These are phyloP conservation scores for Semotilus atromaculatus DNA, from an alignment of 2,797 vertebrate species.

Conservation along the genomic window DNA sequence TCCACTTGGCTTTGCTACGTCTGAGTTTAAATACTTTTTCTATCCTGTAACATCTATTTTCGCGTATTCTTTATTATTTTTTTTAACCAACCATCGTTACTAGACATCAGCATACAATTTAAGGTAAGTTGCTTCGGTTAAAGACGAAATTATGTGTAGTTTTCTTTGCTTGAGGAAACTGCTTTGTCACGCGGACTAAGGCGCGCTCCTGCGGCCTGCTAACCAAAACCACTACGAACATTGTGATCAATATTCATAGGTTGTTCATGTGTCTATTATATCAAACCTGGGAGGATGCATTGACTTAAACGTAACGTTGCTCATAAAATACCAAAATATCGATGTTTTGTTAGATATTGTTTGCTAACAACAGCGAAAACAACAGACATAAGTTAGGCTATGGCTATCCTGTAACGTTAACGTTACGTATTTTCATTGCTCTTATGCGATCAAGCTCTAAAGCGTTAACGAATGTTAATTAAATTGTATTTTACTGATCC, in stretches of 20 bases:
- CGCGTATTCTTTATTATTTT: background rate
- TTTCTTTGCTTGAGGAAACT: background rate
- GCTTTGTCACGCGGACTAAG: conserved; percentile 10
- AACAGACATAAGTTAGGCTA: background rate
- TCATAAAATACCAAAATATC: accelerated
- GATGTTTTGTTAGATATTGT: background rate
- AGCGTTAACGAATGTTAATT: background rate
- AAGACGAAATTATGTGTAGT: background rate
- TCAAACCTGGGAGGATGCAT: no score
- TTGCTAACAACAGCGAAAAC: background rate
- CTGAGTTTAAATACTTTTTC: background rate
- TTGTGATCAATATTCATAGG: background rate
- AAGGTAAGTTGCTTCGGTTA: background rate
- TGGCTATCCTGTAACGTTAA: background rate
- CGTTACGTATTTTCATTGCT: background rate
- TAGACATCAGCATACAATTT: background rate
- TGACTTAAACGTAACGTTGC: background rate
- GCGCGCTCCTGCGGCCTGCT: conserved; percentile 11
- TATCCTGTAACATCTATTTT: background rate
- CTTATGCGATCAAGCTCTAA: background rate
- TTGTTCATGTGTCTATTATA: background rate
- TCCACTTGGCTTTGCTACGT: background rate
- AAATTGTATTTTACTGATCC: background rate
- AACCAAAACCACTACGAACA: background rate
- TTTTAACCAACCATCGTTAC: background rate